Percentiles rank a stretch among this genome's conserved stretches.
These are phyloP conservation scores for Garrulus glandarius DNA, from an alignment of 2,797 vertebrate species.

Conservation along the genomic window DNA sequence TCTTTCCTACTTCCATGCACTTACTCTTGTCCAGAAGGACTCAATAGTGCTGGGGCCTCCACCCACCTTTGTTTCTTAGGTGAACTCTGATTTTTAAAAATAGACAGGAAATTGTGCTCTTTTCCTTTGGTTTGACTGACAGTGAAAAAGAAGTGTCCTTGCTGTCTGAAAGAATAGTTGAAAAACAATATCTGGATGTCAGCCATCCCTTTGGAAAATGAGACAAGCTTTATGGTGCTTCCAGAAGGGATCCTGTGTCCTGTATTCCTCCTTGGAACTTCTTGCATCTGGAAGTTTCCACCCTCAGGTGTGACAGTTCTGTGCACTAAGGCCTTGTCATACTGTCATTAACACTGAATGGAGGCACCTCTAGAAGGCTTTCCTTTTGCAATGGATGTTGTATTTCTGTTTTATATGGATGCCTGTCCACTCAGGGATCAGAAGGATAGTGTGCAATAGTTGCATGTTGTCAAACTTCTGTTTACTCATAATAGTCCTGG, in stretches of 20 bases:
- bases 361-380: neutral
- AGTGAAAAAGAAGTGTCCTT: neutral
- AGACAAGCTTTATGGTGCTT: neutral
- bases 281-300: neutral
- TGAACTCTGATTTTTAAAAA: conserved; percentile 24
- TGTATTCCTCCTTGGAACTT: neutral
- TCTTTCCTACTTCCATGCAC: neutral
- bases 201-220: neutral
- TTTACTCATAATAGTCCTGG: neutral
- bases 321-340: neutral
- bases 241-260: neutral
- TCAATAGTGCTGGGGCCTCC: neutral
- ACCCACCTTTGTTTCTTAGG: conserved; percentile 40
- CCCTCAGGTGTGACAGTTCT: neutral
- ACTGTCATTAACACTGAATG: neutral
- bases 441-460: neutral
- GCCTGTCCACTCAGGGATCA: fast-evolving
- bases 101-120: conserved; percentile 30
- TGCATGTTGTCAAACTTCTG: neutral
- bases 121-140: conserved; percentile 38
- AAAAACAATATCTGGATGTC: conserved; percentile 42
- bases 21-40: neutral
- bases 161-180: neutral
- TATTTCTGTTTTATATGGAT: neutral
- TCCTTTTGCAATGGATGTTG: neutral